phyloP scores from a whole-genome alignment of 2,113 vertebrate species.

The Charina bottae region DNA sequence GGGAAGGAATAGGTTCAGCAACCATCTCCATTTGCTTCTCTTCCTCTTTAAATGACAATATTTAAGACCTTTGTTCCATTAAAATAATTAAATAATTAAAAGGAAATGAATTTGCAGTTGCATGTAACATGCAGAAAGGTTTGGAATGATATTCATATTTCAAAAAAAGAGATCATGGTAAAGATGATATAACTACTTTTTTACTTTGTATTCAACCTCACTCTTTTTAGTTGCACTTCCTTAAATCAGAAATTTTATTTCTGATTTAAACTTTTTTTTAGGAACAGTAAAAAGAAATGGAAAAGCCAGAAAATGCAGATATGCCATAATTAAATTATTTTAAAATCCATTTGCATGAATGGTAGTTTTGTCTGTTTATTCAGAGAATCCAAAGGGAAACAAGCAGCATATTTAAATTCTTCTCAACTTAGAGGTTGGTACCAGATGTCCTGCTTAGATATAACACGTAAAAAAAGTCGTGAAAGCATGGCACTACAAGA shows the following conservation, averaged over 20 bases:
- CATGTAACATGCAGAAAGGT: background rate
- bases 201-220: conserved; percentile 15
- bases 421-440: conserved; percentile 48
- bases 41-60: background rate
- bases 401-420: conserved; percentile 39
- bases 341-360: conserved; percentile 32
- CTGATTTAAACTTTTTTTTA: conserved; percentile 23
- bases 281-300: conserved; percentile 32
- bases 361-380: background rate
- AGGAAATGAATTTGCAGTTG: background rate
- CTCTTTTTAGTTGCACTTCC: conserved; percentile 18
- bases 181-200: background rate
- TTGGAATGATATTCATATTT: background rate
- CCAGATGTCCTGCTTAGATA: conserved; percentile 42
- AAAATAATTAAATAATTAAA: too few relatives aligned
- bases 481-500: background rate
- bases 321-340: conserved; percentile 22
- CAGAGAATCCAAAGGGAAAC: conserved; percentile 11
- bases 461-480: conserved; percentile 27
- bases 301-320: conserved; percentile 38
- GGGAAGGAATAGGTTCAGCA: background rate
- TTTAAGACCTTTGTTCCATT: background rate
- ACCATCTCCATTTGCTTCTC: background rate
- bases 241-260: conserved; percentile 5
- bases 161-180: background rate